Percentiles rank a stretch among this genome's conserved stretches.
These are phyloP conservation scores for Montipora capricornis DNA, from an alignment of 64 coral and sea anemone genomes.

Conservation along the genomic window DNA sequence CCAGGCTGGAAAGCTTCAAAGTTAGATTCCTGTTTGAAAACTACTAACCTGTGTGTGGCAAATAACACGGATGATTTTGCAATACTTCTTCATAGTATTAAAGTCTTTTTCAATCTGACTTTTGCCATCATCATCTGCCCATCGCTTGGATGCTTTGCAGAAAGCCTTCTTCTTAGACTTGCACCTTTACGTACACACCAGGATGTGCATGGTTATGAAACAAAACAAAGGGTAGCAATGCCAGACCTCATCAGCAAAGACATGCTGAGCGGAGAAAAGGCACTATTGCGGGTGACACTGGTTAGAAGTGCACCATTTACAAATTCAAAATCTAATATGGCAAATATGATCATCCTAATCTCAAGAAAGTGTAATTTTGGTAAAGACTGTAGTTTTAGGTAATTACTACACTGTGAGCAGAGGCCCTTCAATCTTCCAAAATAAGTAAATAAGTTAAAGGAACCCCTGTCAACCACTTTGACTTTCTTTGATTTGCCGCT, in stretches of 20 bases:
- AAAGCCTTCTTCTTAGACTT: slow-evolving; percentile 99
- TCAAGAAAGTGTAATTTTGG: too few relatives aligned
- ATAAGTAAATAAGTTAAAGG: too few relatives aligned
- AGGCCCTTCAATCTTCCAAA: too few relatives aligned
- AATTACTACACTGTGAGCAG: too few relatives aligned
- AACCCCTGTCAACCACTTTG: too few relatives aligned
- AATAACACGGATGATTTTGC: slow-evolving; percentile 97
- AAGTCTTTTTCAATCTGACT: slow-evolving; percentile 91
- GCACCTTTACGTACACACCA: slow-evolving; percentile 95
- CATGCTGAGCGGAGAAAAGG: slow-evolving; percentile 88
- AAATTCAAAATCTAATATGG: too few relatives aligned
- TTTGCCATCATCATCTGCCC: slow-evolving; percentile 97
- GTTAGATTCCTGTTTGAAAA: background rate
- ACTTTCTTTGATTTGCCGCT: too few relatives aligned
- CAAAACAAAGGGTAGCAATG: slow-evolving; percentile 55
- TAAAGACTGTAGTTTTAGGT: too few relatives aligned
- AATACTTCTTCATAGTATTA: slow-evolving; percentile 98
- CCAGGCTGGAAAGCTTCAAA: too few relatives aligned
- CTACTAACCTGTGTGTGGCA: slow-evolving; percentile 96
- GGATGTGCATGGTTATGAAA: slow-evolving; percentile 79
- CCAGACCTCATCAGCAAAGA: slow-evolving; percentile 87
- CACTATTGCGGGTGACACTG: slow-evolving; percentile 59
- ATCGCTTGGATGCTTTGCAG: slow-evolving; percentile 94
- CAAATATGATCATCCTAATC: background rate
- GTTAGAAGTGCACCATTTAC: slow-evolving; percentile 68